Percentiles rank a stretch among this genome's conserved stretches.
Evolutionary conservation across 2,888 invertebrate species (phyloP).

Genomic region (Eilema caniola): DNA sequence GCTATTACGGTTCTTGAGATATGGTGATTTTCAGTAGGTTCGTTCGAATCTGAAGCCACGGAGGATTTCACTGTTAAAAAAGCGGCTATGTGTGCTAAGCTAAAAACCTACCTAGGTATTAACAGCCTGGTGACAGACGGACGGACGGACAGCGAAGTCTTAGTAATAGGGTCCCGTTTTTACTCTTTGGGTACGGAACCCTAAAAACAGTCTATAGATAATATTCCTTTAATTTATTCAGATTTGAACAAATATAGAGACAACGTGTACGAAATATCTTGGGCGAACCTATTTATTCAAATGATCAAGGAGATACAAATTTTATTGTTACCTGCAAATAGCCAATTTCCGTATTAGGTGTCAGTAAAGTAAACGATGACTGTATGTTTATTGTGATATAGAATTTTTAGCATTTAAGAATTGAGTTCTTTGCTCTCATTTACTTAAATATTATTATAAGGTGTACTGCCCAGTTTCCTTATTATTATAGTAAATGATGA

Average conservation of each 20-base stretch:
- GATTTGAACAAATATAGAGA: neutral
- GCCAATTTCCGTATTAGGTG: neutral
- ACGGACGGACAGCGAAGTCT: too few relatives aligned
- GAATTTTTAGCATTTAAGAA: neutral
- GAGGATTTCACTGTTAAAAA: too few relatives aligned
- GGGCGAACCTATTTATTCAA: neutral
- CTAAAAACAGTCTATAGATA: too few relatives aligned
- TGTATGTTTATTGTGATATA: neutral
- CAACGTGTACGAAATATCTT: neutral
- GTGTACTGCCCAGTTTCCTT: neutral
- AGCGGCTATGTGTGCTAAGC: too few relatives aligned
- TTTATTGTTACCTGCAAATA: neutral
- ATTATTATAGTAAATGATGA: neutral
- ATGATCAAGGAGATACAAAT: neutral
- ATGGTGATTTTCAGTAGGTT: too few relatives aligned
- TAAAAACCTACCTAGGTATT: too few relatives aligned
- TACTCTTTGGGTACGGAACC: too few relatives aligned
- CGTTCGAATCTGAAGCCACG: too few relatives aligned
- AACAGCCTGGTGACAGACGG: too few relatives aligned
- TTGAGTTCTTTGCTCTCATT: neutral
- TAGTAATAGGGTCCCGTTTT: too few relatives aligned
- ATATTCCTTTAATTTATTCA: neutral
- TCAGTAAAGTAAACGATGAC: too few relatives aligned
- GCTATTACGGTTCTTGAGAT: too few relatives aligned
- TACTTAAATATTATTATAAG: neutral